Percentiles rank a stretch among this genome's conserved stretches.
phyloP scores from a whole-genome alignment of 2,888 invertebrate genomes.

The Philopedon plagiatum region DNA sequence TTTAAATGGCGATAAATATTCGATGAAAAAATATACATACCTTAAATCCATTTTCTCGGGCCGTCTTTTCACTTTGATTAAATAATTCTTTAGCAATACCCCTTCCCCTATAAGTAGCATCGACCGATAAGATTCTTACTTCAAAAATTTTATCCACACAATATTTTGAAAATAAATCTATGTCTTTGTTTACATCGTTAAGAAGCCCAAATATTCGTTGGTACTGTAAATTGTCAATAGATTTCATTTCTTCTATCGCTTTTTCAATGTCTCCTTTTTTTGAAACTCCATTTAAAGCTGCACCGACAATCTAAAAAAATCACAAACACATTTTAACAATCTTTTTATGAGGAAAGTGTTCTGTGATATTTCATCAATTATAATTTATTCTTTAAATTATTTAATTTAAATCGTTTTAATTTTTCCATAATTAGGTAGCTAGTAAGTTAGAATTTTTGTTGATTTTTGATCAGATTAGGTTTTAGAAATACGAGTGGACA shows the following conservation, averaged over 20 bases:
- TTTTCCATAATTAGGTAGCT: no score
- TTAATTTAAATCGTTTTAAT: no score
- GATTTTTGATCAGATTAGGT: no score
- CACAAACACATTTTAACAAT: no score
- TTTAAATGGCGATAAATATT: no score
- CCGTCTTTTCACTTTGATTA: conserved; percentile 76
- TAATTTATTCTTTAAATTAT: no score
- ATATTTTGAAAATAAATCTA: conserved; percentile 79
- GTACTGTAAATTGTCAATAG: conserved; percentile 79
- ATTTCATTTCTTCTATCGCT: conserved; percentile 78
- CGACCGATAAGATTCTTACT: conserved; percentile 85
- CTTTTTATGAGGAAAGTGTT: no score
- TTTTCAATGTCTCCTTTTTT: conserved; percentile 80
- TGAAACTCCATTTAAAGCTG: conserved; percentile 83
- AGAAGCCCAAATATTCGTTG: conserved; percentile 85
- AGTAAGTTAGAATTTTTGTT: no score
- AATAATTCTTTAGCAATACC: conserved; percentile 84
- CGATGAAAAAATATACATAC: conserved; percentile 65
- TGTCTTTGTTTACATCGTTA: conserved; percentile 78
- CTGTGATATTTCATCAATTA: no score
- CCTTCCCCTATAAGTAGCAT: conserved; percentile 78
- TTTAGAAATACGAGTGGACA: no score
- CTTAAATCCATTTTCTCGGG: conserved; percentile 78
- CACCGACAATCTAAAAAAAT: conserved; percentile 79
- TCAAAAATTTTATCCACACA: conserved; percentile 82